Base-by-base conservation (phyloP, 92 coral and sea anemone species). In the Porites lobata region DNA sequence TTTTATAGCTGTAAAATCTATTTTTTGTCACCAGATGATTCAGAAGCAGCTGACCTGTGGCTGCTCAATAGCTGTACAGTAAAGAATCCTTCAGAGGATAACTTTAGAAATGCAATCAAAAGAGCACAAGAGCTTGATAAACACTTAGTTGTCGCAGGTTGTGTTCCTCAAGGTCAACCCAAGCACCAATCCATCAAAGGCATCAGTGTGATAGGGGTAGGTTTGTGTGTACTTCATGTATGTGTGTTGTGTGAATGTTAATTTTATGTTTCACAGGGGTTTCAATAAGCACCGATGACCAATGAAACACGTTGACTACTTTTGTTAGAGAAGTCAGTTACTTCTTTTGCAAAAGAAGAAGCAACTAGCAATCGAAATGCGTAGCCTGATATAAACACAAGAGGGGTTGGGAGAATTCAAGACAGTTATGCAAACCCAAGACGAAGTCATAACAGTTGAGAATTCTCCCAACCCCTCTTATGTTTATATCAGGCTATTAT, bases 121-220 rank as follows among this genome's bases (percentile, higher is more conserved):
- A 97, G 92, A 68, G 99, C 99, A 15, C 96, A 95, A 80, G 94
- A 87, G 10, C 81, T 91, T 21, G 89, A 87, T 66, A 97, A 95
- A 72, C 92, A 97, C 76, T 83, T 97, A 61, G 98, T 97, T 8
- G 96, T 97, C 0, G 98, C 99, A 26, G 99, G 99, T 0, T 97
- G 99, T 94, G 99, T 97, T 1, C 93, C 97, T 7, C 99, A 97
- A 74, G 99, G 99, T 8, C 99, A 97, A 78, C 99, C 99, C 68
- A 91, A 86, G 63, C 99, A 97, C 73, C 98, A 95, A 53, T 65
- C 98, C 1, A 85, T 97, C 66, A 94, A 94, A 52, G 99, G 99
- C 7, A 87, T 95, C 70, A 97, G 99, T 86, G 94, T 97, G 50
- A 90, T 97, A 43, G 99, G 99, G 96, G 99, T 97, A 89, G 9